Base-by-base conservation (phyloP, 2,113 vertebrate genomes). In the Corvus cornix region DNA sequence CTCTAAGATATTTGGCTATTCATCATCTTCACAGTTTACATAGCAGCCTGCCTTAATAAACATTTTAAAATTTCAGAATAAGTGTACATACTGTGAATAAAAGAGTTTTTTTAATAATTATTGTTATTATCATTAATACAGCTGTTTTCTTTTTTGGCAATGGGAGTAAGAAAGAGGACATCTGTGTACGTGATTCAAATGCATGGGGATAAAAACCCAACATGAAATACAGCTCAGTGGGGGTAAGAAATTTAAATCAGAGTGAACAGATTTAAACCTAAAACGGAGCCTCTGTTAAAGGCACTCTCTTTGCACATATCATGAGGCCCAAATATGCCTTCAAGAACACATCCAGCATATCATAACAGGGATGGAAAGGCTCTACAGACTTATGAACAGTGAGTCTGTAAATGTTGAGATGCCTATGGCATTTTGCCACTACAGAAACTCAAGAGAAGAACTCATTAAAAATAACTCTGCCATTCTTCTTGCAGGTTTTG, bases 401-500 rank as follows among this genome's bases (percentile, higher is more conserved):
- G 22, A 49, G 63, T 19, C 17, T 33, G 35, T 28, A 55, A 31
- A 31, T 4, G 11, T 0, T 43, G 55, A 41, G 41, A 55, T 68
- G 46, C 16, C n/a, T 46, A 7, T 3, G 14, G 67, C 55, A 43
- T 33, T 63, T 59, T 58, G n/a, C 27, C 30, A 26, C 35, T n/a
- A 13, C 12, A 75, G 87, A 78, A 75, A 46, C 53, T 35, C 20
- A 39, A 30, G 41, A 74, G 58, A 30, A 16, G 33, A 66, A 62
- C 17, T 21, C 51, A 20, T 14, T 37, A 30, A 35, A 58, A 89
- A n/a, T n/a, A 48, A 62, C 23, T 68, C 33, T 86, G 33, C n/a
- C 41, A 4, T 56, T 93, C 78, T 84, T 37, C 28, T 49, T 87
- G 23, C 95, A 99, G 99, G 99, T 97, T 99, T 99, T 22, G 99